Conservation (phyloP, 2,113 vertebrate species). For the mouse (Mus musculus) region DNA sequence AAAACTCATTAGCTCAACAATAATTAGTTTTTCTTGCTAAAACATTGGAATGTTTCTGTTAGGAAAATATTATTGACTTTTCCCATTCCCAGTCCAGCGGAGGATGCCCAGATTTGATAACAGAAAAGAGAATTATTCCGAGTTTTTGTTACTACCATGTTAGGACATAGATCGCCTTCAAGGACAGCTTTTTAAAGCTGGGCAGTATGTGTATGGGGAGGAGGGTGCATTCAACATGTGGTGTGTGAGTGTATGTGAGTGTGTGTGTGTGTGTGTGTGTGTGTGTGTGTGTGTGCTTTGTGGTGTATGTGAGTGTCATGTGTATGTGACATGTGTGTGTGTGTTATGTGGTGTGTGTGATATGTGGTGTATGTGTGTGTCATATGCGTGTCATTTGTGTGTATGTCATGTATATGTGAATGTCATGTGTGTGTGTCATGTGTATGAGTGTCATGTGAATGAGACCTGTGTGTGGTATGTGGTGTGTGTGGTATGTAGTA, state of each 20-base stretch:
- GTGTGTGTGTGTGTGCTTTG: background rate
- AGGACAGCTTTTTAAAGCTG: slow-evolving; percentile 9
- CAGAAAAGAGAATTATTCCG: slow-evolving; percentile 44
- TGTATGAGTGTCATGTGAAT: too few species aligned
- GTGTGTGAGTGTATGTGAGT: background rate
- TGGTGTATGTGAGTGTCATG: background rate
- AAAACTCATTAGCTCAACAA: slow-evolving; percentile 56
- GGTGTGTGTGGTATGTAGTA: too few species aligned
- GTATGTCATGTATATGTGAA: too few species aligned
- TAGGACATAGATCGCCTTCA: slow-evolving; percentile 3
- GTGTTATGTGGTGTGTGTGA: background rate
- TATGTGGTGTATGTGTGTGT: background rate
- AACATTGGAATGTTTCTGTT: slow-evolving; percentile 70
- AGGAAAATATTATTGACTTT: slow-evolving; percentile 67
- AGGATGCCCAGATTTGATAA: slow-evolving; percentile 49
- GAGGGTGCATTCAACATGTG: too few species aligned
- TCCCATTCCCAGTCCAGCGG: slow-evolving; percentile 26
- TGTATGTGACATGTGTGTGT: too few species aligned
- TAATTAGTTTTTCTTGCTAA: slow-evolving; percentile 71
- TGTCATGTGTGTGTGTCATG: too few species aligned
- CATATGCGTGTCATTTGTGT: too few species aligned
- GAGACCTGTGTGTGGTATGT: too few species aligned
- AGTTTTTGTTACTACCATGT: slow-evolving; percentile 51
- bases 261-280: background rate
- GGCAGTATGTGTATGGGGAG: too few species aligned